Evolutionary conservation across 2,888 invertebrate species (phyloP).

Genomic region (Drosophila neotestacea): DNA sequence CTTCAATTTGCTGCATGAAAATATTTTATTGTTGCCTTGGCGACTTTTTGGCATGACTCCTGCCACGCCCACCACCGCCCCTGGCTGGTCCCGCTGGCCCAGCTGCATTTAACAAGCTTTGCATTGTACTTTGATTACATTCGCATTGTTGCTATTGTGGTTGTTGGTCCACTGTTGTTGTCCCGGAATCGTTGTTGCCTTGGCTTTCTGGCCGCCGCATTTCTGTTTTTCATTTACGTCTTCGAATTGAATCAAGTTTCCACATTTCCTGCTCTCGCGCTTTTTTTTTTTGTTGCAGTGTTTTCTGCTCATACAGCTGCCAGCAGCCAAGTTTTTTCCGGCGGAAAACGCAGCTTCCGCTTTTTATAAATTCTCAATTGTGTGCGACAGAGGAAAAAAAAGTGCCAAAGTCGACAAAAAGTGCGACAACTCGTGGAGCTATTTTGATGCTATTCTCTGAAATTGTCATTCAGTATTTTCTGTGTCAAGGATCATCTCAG

Average conservation of each 20-base stretch:
- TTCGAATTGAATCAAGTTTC: slow-evolving; percentile 76
- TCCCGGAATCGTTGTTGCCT: slow-evolving; percentile 50
- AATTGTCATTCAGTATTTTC: slow-evolving; percentile 26
- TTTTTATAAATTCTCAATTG: slow-evolving; percentile 75
- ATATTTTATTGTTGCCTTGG: slow-evolving; percentile 37
- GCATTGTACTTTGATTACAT: slow-evolving; percentile 70
- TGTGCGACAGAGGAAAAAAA: slow-evolving; percentile 41
- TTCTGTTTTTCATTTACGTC: slow-evolving; percentile 70
- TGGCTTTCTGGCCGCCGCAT: slow-evolving; percentile 57
- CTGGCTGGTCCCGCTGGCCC: slow-evolving; percentile 10
- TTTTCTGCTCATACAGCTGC: slow-evolving; percentile 35
- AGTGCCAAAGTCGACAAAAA: slow-evolving; percentile 11
- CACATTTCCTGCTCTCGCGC: slow-evolving; percentile 60
- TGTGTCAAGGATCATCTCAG: slow-evolving; percentile 44
- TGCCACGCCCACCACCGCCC: slow-evolving; percentile 8
- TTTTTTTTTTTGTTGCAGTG: slow-evolving; percentile 13
- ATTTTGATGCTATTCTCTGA: slow-evolving; percentile 56
- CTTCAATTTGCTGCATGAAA: slow-evolving; percentile 48
- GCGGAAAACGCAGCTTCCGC: slow-evolving; percentile 77
- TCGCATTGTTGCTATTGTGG: slow-evolving; percentile 31
- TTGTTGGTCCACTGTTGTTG: slow-evolving; percentile 44
- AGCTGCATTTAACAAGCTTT: slow-evolving; percentile 59
- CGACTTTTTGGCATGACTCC: slow-evolving; percentile 27
- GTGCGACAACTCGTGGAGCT: slow-evolving; percentile 47
- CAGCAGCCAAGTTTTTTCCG: slow-evolving; percentile 71